Percentiles rank a stretch among this genome's conserved stretches.
phyloP scores from a whole-genome alignment of 1,140 invertebrate species.

The Aphelinus certus region DNA sequence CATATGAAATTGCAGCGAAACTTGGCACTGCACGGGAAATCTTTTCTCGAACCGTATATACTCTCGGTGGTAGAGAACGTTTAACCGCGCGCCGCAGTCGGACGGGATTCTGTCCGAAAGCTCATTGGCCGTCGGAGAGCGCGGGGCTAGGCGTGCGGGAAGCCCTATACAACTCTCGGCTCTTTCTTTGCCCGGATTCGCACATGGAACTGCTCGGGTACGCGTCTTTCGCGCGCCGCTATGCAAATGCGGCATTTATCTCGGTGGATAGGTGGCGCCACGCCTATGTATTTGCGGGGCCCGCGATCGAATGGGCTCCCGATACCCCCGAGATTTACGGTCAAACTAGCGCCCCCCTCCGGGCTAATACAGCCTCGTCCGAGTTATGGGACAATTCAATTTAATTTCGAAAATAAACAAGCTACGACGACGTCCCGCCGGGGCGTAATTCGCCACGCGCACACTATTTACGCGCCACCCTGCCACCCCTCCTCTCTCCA shows the following conservation, averaged over 20 bases:
- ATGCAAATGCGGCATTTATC: constrained; percentile 63
- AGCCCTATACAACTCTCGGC: too few species aligned
- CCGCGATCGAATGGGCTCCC: constrained; percentile 49
- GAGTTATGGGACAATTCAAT: constrained; percentile 63
- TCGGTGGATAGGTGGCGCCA: constrained; percentile 47
- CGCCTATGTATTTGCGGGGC: constrained; percentile 62
- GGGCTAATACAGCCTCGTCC: constrained; percentile 58
- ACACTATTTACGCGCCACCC: too few species aligned
- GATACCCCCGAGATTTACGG: constrained; percentile 61
- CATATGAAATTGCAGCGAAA: too few species aligned
- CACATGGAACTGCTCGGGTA: too few species aligned
- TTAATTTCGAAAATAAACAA: constrained; percentile 64
- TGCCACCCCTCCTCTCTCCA: not conserved
- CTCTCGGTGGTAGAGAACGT: too few species aligned
- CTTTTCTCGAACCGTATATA: too few species aligned
- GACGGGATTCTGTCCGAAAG: constrained; percentile 29
- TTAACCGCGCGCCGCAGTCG: too few species aligned
- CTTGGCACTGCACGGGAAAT: too few species aligned
- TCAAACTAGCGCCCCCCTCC: constrained; percentile 57
- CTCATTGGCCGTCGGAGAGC: constrained; percentile 13
- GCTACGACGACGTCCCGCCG: constrained; percentile 41
- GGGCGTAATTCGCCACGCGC: too few species aligned
- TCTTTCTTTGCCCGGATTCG: too few species aligned
- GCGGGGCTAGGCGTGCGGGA: too few species aligned
- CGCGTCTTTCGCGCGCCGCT: constrained; percentile 20